These are phyloP conservation scores for Octopus bimaculoides DNA, from an alignment of 1,140 invertebrate species.

Conservation along the genomic window DNA sequence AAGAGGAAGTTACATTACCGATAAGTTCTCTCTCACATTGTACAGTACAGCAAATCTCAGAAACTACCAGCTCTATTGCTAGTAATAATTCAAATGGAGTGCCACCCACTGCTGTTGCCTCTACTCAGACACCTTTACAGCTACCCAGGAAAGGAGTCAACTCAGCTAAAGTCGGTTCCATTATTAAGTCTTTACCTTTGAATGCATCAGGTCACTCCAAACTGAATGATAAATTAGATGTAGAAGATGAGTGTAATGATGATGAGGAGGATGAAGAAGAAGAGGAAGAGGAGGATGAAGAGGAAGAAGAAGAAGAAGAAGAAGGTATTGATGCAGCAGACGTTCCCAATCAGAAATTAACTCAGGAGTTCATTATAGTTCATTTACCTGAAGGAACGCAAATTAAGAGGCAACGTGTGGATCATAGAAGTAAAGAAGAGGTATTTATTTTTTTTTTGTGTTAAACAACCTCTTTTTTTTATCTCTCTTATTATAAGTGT, in stretches of 20 bases:
- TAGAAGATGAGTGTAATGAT: background rate
- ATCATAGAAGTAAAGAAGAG: conserved; percentile 16
- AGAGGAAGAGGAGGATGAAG: background rate
- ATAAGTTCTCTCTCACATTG: background rate
- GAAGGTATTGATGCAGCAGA: background rate
- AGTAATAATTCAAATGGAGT: background rate
- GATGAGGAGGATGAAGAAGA: background rate
- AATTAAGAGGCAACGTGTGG: conserved; percentile 27
- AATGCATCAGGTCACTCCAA: background rate
- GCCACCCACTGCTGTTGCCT: background rate
- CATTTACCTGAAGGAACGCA: conserved; percentile 36
- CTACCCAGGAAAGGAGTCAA: background rate
- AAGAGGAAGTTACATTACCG: background rate
- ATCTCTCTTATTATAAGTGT: conserved; percentile 4
- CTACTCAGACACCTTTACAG: conserved; percentile 7
- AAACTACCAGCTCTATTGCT: background rate
- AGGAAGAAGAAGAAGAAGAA: background rate
- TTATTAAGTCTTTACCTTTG: background rate
- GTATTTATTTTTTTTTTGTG: background rate
- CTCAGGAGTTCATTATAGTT: conserved; percentile 33
- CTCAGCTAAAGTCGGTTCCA: background rate
- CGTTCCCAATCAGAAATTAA: background rate
- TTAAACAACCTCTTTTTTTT: background rate
- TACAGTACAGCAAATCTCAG: background rate
- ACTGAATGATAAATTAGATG: background rate